Evolutionary conservation across 2,888 invertebrate genomes (phyloP), one percentile per base, ranked within the genome.

Genomic region (Polymixis flavicincta): DNA sequence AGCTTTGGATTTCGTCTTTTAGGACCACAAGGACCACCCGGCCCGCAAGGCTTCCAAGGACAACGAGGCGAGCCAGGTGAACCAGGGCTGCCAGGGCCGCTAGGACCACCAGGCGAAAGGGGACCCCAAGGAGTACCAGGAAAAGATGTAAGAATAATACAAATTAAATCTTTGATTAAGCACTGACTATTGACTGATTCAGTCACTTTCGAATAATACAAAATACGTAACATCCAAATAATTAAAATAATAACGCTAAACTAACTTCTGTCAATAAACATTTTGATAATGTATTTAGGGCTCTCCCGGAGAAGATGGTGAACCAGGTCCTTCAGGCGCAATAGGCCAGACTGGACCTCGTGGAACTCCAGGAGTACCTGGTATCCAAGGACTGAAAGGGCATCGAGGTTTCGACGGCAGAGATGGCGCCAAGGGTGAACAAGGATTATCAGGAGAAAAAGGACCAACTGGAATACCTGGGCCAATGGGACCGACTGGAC

Each of bases 21-120:
- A 96, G 96, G 96, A 78, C 95, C 95, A 0, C 95, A 95, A 90
- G 96, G 96, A 9, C 96, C 96, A 1, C 95, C 96, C 2, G 96
- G 96, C 2, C 98, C 98, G 0, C 98, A 98, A 94, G 98, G 98
- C 22, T 98, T 98, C 85, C 98, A 98, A 96, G 98, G 98, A 5
- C 97, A 97, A 25, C 97, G 98, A 80, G 98, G 98, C 63, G 98
- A 98, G 85, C 95, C 98, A 2, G 98, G 98, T 1, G 98, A 98
- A 91, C 96, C 97, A 3, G 98, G 98, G 0, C 92, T 97, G 14
- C 94, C 97, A 0, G 98, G 98, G 19, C 96, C 97, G 2, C 93
- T 97, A 14, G 98, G 98, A 19, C 94, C 97, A 6, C 94, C 97
- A 0, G 98, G 98, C 0, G 97, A 97, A 78, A 95, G 98, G 89